A percentile compares a stretch with the other conserved stretches of the same genome.
These are phyloP conservation scores for Kryptopterus vitreolus DNA, from an alignment of 2,797 vertebrate species.

Conservation along the genomic window DNA sequence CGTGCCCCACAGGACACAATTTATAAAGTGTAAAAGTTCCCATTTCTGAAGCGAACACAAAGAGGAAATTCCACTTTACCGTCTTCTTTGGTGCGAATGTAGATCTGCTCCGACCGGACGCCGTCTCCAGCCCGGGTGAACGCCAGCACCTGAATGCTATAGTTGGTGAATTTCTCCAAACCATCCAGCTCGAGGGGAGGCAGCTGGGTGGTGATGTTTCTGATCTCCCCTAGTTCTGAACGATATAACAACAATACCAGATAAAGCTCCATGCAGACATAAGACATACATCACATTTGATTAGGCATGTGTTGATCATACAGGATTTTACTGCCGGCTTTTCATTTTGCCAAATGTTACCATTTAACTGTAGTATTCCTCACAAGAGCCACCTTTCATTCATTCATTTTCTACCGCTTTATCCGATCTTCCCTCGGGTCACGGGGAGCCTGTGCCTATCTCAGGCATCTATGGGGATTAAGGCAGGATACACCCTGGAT, in stretches of 20 bases:
- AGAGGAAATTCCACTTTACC: constrained; percentile 68
- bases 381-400: not conserved
- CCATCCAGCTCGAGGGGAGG: constrained; percentile 91
- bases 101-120: constrained; percentile 93
- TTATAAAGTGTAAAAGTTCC: not conserved
- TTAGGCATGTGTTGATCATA: not conserved
- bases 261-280: not conserved
- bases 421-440: no score
- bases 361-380: not conserved
- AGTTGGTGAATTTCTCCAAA: constrained; percentile 97
- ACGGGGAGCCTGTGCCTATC: no score
- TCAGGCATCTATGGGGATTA: no score
- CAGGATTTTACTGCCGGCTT: no score
- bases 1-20: no score
- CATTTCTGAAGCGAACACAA: not conserved
- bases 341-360: not conserved
- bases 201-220: constrained; percentile 90
- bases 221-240: constrained; percentile 92
- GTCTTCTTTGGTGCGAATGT: constrained; percentile 95
- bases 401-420: no score
- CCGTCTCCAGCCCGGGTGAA: constrained; percentile 95
- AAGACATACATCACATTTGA: not conserved
- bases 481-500: no score
- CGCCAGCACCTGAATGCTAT: constrained; percentile 94
- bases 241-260: not conserved